Evolutionary conservation across 2,797 vertebrate genomes (phyloP).

Genomic region (Crenuchus spilurus): DNA sequence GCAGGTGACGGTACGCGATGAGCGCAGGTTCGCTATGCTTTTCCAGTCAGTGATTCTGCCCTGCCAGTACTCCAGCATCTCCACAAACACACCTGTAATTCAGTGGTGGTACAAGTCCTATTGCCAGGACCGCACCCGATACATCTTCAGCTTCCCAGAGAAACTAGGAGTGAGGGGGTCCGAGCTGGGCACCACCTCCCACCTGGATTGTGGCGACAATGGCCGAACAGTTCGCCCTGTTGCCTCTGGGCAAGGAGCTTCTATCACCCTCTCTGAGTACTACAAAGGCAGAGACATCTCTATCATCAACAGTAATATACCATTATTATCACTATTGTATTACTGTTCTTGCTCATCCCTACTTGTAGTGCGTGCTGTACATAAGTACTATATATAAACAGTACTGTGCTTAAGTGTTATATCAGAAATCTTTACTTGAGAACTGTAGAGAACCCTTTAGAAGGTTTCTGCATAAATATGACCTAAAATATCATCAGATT

Average conservation of each 20-base stretch:
- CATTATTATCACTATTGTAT: neutral
- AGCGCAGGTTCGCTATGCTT: slow-evolving; percentile 88
- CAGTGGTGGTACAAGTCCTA: slow-evolving; percentile 99
- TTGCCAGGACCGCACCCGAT: slow-evolving; percentile 88
- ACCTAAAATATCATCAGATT: too few species aligned
- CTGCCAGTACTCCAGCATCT: slow-evolving; percentile 90
- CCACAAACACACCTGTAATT: slow-evolving; percentile 86
- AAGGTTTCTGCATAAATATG: too few species aligned
- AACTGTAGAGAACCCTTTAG: too few species aligned
- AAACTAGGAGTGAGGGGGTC: slow-evolving; percentile 78
- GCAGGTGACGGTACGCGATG: slow-evolving; percentile 86
- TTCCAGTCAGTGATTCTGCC: slow-evolving; percentile 92
- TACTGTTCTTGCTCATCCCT: neutral
- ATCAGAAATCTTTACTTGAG: too few species aligned
- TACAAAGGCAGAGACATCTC: slow-evolving; percentile 93
- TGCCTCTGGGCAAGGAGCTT: slow-evolving; percentile 89
- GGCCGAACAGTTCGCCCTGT: slow-evolving; percentile 89
- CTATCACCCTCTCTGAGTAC: slow-evolving; percentile 89
- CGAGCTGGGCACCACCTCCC: slow-evolving; percentile 75
- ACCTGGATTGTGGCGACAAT: slow-evolving; percentile 91
- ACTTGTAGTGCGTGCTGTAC: neutral
- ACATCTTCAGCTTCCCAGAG: slow-evolving; percentile 80
- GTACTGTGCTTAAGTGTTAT: too few species aligned
- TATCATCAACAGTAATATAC: slow-evolving; percentile 88
- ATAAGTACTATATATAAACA: too few species aligned